Percentiles rank a stretch among this genome's conserved stretches.
phyloP scores from a whole-genome alignment of 2,113 vertebrate species.

The Meriones unguiculatus region DNA sequence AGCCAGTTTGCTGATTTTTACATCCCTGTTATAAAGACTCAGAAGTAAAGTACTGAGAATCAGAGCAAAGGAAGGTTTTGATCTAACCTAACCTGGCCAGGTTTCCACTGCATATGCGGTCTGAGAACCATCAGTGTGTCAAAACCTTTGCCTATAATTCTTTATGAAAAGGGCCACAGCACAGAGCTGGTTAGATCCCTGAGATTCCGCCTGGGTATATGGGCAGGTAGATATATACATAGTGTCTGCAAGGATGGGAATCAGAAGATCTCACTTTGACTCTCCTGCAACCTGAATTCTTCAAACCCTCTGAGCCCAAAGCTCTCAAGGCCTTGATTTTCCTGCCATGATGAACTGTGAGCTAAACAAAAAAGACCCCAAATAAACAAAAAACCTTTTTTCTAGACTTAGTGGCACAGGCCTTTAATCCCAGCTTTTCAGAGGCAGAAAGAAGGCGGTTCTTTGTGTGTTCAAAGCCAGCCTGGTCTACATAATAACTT shows the following conservation, averaged over 20 bases:
- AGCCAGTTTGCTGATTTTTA: constrained; percentile 10
- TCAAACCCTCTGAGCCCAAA: not conserved
- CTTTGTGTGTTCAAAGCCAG: not conserved
- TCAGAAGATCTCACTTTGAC: not conserved
- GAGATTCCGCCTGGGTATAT: not conserved
- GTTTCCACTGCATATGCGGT: not conserved
- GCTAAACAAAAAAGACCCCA: not conserved
- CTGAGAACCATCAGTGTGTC: not conserved
- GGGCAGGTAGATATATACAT: not conserved
- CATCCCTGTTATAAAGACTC: not conserved
- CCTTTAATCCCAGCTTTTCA: not conserved
- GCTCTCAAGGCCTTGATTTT: not conserved
- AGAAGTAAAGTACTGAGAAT: constrained; percentile 3
- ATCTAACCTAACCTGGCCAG: constrained; percentile 30
- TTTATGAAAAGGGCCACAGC: not conserved
- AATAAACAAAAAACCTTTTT: not conserved
- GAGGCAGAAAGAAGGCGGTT: not conserved
- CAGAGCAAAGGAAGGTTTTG: not conserved
- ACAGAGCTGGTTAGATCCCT: not conserved
- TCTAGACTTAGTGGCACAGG: not conserved
- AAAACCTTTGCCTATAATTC: constrained; percentile 22
- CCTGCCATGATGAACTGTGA: not conserved
- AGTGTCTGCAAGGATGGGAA: not conserved
- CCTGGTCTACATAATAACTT: not conserved
- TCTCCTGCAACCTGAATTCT: not conserved